Conservation (phyloP, 1,140 invertebrate species). For the Habropoda laboriosa region DNA sequence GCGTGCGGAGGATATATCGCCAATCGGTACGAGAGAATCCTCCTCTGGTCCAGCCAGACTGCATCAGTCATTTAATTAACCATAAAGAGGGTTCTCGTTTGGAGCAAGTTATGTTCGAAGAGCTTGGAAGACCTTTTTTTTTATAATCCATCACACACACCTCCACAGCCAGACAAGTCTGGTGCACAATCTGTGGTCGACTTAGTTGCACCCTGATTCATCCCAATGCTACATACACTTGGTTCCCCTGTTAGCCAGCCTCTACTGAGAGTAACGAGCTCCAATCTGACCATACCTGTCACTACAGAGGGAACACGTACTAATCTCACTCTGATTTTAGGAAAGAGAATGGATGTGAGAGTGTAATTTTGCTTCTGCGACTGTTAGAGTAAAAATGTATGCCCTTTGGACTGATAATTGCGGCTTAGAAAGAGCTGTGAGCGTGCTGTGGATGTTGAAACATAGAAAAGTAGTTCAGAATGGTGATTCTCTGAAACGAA, state of each 20-base stretch:
- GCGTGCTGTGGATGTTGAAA: neutral
- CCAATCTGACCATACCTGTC: neutral
- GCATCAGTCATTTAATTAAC: too few species aligned
- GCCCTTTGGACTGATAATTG: neutral
- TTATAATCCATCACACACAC: neutral
- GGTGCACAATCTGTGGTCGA: conserved; percentile 8
- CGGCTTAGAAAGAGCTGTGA: neutral
- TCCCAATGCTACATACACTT: too few species aligned
- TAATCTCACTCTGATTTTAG: neutral
- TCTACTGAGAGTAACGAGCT: neutral
- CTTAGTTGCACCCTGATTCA: neutral
- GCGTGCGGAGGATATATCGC: conserved; percentile 90
- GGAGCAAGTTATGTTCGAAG: neutral
- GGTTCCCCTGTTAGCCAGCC: neutral
- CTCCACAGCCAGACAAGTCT: neutral
- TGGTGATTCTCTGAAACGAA: too few species aligned
- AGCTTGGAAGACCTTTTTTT: neutral
- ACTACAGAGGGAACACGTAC: too few species aligned
- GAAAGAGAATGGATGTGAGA: neutral
- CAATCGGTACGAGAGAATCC: conserved; percentile 84
- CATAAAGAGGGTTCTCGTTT: neutral
- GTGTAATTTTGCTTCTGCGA: neutral
- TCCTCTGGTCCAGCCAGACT: too few species aligned
- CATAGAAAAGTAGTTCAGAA: too few species aligned
- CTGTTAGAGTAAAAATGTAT: neutral